Percentiles rank a stretch among this genome's conserved stretches.
phyloP scores from a whole-genome alignment of 92 coral and sea anemone genomes.

The Pocillopora meandrina region DNA sequence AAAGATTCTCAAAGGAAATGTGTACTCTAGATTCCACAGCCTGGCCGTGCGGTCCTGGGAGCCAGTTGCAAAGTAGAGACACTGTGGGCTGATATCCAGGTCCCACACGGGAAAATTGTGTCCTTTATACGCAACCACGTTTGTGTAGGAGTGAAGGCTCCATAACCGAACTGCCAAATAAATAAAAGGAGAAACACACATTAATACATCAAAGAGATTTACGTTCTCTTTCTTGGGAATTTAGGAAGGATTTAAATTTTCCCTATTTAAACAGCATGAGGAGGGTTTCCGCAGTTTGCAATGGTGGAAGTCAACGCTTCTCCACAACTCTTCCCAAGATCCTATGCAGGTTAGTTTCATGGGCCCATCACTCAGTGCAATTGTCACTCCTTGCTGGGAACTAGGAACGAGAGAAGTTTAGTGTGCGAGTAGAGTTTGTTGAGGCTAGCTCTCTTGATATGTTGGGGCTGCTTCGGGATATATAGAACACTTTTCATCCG shows the following conservation, averaged over 20 bases:
- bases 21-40: conserved; percentile 95
- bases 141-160: conserved; percentile 90
- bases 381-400: no score
- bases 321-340: no score
- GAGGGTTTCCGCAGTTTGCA: no score
- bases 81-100: conserved; percentile 92
- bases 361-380: no score
- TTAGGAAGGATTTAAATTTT: not conserved
- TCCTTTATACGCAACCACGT: conserved; percentile 91
- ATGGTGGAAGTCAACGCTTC: no score
- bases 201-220: conserved; percentile 4
- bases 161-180: conserved; percentile 82
- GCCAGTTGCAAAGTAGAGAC: conserved; percentile 94
- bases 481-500: no score
- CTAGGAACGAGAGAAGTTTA: no score
- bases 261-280: no score
- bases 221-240: not conserved
- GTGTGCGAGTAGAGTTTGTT: no score
- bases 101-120: conserved; percentile 97
- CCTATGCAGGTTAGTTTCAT: no score
- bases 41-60: conserved; percentile 98
- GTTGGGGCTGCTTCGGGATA: no score
- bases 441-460: no score
- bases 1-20: conserved; percentile 90
- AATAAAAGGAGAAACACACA: not conserved